Evolutionary conservation across 2,797 vertebrate genomes (phyloP).

Genomic region (Holocentrus rufus): DNA sequence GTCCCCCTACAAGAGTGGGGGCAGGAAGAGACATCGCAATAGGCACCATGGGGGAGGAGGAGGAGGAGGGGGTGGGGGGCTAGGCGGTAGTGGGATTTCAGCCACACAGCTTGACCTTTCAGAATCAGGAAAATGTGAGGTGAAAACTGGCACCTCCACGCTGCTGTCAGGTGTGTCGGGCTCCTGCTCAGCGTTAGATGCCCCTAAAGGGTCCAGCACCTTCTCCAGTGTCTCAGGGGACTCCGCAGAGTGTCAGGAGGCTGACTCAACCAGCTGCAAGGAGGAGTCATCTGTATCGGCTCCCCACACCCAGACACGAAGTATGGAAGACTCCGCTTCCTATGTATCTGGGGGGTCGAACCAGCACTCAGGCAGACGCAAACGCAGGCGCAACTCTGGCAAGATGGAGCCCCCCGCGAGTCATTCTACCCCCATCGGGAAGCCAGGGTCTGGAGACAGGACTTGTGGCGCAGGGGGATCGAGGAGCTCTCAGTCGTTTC

Average conservation of each 20-base stretch:
- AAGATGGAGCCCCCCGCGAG: constrained; percentile 76
- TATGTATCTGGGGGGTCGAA: constrained; percentile 39
- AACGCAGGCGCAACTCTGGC: constrained; percentile 83
- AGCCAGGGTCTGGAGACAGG: constrained; percentile 54
- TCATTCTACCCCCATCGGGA: constrained; percentile 64
- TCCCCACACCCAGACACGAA: constrained; percentile 19
- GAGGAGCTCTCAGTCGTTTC: constrained; percentile 66
- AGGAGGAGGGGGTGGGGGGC: constrained; percentile 21
- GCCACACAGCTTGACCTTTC: constrained; percentile 59
- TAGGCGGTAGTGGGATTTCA: constrained; percentile 53
- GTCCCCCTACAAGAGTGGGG: constrained; percentile 81
- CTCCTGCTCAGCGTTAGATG: constrained; percentile 60
- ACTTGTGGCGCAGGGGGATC: constrained; percentile 31
- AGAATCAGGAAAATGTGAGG: constrained; percentile 68
- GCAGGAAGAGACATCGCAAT: constrained; percentile 88
- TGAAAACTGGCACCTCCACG: constrained; percentile 49
- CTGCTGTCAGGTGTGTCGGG: constrained; percentile 36
- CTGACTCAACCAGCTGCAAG: constrained; percentile 79
- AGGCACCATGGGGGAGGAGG: constrained; percentile 84
- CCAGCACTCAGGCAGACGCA: constrained; percentile 79
- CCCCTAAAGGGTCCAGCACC: constrained; percentile 65
- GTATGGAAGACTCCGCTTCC: constrained; percentile 58
- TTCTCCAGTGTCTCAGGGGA: constrained; percentile 58
- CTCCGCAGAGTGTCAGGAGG: constrained; percentile 78
- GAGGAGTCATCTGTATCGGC: constrained; percentile 72